phyloP scores from a whole-genome alignment of 2,113 vertebrate genomes.

The Donacobius atricapilla region DNA sequence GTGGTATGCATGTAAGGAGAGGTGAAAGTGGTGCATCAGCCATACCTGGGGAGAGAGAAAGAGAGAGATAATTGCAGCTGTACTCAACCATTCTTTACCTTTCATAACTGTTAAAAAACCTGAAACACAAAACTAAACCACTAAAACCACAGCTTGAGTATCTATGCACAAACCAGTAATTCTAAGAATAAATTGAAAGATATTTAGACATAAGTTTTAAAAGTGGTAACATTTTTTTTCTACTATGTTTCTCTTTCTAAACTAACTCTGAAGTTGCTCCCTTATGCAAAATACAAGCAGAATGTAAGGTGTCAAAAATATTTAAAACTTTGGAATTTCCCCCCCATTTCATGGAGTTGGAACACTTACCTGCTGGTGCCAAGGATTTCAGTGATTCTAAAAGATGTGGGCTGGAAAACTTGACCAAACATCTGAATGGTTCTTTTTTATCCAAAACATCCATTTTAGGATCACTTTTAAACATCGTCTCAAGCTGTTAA shows the following conservation, averaged over 20 bases:
- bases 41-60: constrained; percentile 77
- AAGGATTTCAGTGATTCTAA: constrained; percentile 86
- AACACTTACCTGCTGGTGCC: constrained; percentile 80
- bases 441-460: constrained; percentile 71
- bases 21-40: constrained; percentile 85
- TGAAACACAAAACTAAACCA: neutral
- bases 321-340: neutral
- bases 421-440: constrained; percentile 85
- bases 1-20: constrained; percentile 87
- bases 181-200: neutral
- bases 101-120: neutral
- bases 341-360: neutral
- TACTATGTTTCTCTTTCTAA: neutral
- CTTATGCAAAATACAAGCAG: neutral
- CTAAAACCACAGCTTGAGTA: neutral
- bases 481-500: constrained; percentile 88
- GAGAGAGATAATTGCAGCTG: neutral
- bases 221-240: neutral
- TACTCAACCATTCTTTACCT: neutral
- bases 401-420: constrained; percentile 87
- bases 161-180: neutral
- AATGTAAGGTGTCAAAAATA: neutral
- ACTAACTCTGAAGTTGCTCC: neutral
- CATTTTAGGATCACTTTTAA: constrained; percentile 73
- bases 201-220: neutral